Conservation (phyloP, 2,113 vertebrate genomes). For the Naja naja region DNA sequence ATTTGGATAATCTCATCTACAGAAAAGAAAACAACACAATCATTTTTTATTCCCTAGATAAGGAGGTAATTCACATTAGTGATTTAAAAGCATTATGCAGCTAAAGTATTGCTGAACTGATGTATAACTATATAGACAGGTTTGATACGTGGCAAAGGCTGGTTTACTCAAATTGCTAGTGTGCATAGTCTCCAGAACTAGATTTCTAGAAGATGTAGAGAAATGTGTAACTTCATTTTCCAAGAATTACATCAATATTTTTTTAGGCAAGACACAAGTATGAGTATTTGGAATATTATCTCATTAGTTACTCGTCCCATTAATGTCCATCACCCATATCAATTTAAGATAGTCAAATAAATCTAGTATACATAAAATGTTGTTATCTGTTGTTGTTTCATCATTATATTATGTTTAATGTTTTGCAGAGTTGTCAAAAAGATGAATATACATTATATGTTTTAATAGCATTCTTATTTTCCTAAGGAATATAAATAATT, state of each 20-base stretch:
- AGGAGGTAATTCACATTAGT: background rate
- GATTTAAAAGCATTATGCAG: background rate
- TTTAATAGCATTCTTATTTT: background rate
- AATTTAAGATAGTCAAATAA: background rate
- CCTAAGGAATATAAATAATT: background rate
- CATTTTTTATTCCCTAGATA: background rate
- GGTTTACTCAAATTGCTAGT: background rate
- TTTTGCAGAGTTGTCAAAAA: background rate
- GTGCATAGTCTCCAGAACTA: background rate
- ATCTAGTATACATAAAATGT: background rate
- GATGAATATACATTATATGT: background rate
- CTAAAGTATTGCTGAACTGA: background rate
- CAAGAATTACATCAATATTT: background rate
- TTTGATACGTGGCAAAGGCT: background rate
- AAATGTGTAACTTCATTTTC: background rate
- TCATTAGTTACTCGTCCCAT: background rate
- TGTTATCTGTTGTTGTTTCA: background rate
- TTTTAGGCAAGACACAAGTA: background rate
- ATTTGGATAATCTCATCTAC: background rate
- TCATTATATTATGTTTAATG: background rate
- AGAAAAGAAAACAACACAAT: background rate
- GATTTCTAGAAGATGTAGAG: background rate
- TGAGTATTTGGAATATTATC: background rate
- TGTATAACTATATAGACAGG: background rate
- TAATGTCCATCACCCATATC: background rate